Conservation (phyloP, 2,797 vertebrate genomes). For the Enteromius afrohamiltoni region DNA sequence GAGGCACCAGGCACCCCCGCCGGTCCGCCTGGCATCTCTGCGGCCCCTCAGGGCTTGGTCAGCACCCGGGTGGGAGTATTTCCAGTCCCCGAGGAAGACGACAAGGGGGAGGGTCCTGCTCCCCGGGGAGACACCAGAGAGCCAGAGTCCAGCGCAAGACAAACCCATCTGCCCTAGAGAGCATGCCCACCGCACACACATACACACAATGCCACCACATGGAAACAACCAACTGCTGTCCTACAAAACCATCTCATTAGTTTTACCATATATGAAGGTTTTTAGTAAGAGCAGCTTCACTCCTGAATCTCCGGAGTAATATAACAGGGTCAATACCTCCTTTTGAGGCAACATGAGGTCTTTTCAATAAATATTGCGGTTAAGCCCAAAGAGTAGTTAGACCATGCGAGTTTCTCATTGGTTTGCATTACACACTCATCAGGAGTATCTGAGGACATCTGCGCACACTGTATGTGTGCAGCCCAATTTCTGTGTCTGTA, state of each 20-base stretch:
- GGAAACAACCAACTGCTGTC: constrained; percentile 29
- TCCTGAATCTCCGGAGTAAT: not conserved
- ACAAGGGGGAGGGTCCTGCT: constrained; percentile 46
- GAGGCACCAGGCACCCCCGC: constrained; percentile 19
- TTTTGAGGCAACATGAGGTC: not conserved
- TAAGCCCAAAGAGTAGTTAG: not conserved
- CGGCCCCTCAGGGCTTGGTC: constrained; percentile 41
- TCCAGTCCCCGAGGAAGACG: constrained; percentile 46
- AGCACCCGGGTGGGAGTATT: constrained; percentile 46
- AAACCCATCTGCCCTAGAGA: constrained; percentile 80
- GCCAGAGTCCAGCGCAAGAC: constrained; percentile 80
- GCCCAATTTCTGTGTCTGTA: not conserved
- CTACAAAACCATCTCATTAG: not conserved
- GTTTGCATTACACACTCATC: not conserved
- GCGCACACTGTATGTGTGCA: not conserved
- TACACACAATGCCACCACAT: constrained; percentile 32
- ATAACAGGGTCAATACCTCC: not conserved
- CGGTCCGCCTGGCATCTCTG: constrained; percentile 16
- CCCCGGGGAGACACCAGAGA: constrained; percentile 53
- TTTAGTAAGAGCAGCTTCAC: not conserved
- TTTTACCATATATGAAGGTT: constrained; percentile 1
- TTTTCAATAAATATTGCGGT: not conserved
- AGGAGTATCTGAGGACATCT: not conserved
- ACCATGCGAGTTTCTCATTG: not conserved
- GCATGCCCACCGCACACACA: constrained; percentile 45